A percentile compares a stretch with the other conserved stretches of the same genome.
Evolutionary conservation across 2,888 invertebrate species (phyloP).

Genomic region (Eurytoma californica): DNA sequence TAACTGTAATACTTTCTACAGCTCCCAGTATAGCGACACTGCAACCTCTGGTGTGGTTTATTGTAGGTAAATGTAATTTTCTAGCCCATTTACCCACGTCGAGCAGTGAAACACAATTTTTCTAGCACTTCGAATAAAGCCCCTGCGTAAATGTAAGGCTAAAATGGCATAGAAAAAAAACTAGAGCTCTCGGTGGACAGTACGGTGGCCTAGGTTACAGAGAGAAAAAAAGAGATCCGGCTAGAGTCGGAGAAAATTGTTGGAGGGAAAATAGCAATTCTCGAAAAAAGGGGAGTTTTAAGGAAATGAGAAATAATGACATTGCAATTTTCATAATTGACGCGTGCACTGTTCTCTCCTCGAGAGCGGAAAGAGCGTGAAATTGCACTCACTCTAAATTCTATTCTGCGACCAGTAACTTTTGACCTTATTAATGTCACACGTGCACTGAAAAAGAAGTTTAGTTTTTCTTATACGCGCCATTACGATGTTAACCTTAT

Average conservation of each 20-base stretch:
- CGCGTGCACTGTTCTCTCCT: constrained; percentile 3
- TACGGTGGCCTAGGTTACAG: neutral
- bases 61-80: constrained; percentile 21
- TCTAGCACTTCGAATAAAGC: constrained; percentile 25
- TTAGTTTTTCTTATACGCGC: no score
- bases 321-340: constrained; percentile 51
- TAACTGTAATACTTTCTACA: neutral
- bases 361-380: constrained; percentile 9
- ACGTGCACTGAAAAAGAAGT: no score
- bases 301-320: constrained; percentile 51
- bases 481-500: no score
- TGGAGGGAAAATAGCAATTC: constrained; percentile 32
- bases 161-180: constrained; percentile 37
- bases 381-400: constrained; percentile 24
- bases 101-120: constrained; percentile 26
- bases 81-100: constrained; percentile 17
- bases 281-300: constrained; percentile 19
- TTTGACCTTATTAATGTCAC: neutral
- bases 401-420: neutral
- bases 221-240: constrained; percentile 21
- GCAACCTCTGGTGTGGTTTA: constrained; percentile 16
- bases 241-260: constrained; percentile 2
- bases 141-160: neutral
- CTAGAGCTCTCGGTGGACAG: neutral
- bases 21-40: neutral